Conservation (phyloP, 2,797 vertebrate genomes). For the Chaunax sp. region DNA sequence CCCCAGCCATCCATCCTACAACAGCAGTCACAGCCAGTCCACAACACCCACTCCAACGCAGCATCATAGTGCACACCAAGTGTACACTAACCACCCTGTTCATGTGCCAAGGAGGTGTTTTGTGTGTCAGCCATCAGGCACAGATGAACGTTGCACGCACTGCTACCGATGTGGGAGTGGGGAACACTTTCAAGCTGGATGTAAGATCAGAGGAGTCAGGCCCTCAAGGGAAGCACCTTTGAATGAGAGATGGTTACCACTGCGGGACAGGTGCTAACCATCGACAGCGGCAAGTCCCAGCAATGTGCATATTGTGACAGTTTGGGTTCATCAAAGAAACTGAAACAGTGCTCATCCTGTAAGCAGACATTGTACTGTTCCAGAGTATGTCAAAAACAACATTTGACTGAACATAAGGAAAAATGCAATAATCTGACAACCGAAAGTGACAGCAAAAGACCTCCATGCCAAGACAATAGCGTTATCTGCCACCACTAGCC, state of each 20-base stretch:
- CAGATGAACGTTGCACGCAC: constrained; percentile 6
- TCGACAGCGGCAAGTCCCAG: not conserved
- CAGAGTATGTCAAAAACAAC: constrained; percentile 1
- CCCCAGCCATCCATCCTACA: not conserved
- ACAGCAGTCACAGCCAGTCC: not conserved
- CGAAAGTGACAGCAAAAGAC: too few species aligned
- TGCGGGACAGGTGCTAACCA: not conserved
- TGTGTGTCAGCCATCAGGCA: constrained; percentile 5
- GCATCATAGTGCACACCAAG: not conserved
- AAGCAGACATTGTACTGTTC: constrained; percentile 23
- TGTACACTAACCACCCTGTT: accelerated
- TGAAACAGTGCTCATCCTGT: constrained; percentile 31
- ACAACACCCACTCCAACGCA: not conserved
- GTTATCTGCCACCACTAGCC: too few species aligned
- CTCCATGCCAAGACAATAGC: too few species aligned
- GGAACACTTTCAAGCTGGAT: constrained; percentile 30
- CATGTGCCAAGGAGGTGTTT: not conserved
- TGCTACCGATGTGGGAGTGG: constrained; percentile 31
- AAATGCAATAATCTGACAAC: too few species aligned
- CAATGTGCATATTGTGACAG: constrained; percentile 14
- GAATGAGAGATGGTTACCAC: constrained; percentile 13
- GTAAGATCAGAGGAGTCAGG: constrained; percentile 1
- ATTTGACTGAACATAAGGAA: too few species aligned
- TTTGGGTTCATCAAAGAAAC: not conserved
- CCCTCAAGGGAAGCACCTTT: not conserved